Evolutionary conservation across 2,113 vertebrate genomes (phyloP).

Genomic region (Eubucco bourcierii): DNA sequence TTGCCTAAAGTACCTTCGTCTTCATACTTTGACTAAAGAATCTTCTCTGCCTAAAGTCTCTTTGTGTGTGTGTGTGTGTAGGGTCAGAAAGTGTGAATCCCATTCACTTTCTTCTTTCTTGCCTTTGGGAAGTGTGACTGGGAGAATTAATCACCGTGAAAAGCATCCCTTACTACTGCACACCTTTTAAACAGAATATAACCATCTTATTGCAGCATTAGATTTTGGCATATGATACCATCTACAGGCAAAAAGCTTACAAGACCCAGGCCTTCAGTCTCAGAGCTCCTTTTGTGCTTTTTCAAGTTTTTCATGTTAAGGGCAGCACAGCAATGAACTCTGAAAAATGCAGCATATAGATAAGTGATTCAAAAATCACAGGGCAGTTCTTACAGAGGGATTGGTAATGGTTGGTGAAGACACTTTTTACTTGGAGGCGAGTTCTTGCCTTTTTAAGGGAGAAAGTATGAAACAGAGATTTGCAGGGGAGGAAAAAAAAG

Average conservation of each 20-base stretch:
- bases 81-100: neutral
- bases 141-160: neutral
- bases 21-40: no score
- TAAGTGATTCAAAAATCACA: neutral
- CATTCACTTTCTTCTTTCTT: neutral
- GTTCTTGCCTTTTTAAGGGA: neutral
- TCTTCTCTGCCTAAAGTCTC: neutral
- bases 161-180: neutral
- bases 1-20: neutral
- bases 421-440: neutral
- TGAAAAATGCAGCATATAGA: neutral
- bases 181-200: neutral
- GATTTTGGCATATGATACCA: neutral
- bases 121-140: neutral
- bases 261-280: neutral
- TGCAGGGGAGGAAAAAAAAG: rapidly evolving
- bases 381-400: neutral
- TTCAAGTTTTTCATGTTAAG: neutral
- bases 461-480: neutral
- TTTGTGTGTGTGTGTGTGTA: neutral
- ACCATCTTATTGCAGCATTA: neutral
- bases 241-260: neutral
- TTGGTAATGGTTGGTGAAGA: neutral
- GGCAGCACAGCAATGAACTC: neutral
- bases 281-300: neutral